Percentiles rank a stretch among this genome's conserved stretches.
These are phyloP conservation scores for Dinocampus coccinellae DNA, from an alignment of 2,888 invertebrate species.

Conservation along the genomic window DNA sequence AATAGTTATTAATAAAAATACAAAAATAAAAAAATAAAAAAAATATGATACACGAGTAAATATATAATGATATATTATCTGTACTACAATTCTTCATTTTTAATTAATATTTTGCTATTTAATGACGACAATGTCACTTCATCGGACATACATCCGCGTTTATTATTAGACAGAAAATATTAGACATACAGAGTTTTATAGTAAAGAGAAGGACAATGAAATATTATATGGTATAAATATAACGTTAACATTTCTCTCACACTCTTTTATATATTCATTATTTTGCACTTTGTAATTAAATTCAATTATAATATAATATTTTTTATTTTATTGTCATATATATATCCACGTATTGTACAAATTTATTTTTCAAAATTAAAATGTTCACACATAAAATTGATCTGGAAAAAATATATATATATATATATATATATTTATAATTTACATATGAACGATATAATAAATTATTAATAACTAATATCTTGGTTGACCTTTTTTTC, in stretches of 20 bases:
- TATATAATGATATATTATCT: too few species aligned
- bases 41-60: too few species aligned
- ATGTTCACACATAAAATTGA: background rate
- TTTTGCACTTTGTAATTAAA: background rate
- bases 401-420: background rate
- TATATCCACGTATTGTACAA: constrained; percentile 6
- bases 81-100: background rate
- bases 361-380: too few species aligned
- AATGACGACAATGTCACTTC: constrained; percentile 9
- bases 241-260: background rate
- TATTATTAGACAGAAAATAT: constrained; percentile 36
- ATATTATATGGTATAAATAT: constrained; percentile 21
- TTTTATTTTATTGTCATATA: background rate
- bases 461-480: too few species aligned
- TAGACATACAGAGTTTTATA: too few species aligned
- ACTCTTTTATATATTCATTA: too few species aligned
- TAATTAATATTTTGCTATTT: constrained; percentile 1
- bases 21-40: too few species aligned
- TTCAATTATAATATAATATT: background rate
- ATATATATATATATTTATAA: too few species aligned
- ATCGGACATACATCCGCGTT: constrained; percentile 15
- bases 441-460: background rate
- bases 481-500: too few species aligned
- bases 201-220: constrained; percentile 23
- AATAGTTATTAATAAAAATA: too few species aligned